Percentiles rank a stretch among this genome's conserved stretches.
Evolutionary conservation across 2,113 vertebrate genomes (phyloP).

Genomic region (Galemys pyrenaicus): DNA sequence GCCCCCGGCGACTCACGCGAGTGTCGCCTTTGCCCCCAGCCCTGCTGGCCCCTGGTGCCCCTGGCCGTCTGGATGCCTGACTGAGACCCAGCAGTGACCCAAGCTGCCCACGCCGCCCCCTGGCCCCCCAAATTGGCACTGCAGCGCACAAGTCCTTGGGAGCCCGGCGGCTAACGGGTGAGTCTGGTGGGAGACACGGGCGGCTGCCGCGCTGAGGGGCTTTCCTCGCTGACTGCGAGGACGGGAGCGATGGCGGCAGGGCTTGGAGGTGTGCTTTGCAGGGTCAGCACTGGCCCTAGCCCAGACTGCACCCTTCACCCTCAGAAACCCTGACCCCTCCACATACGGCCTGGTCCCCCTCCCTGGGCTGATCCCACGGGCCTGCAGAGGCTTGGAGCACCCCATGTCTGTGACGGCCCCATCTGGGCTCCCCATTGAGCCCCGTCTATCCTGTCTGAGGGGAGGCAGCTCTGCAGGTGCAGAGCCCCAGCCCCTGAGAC

Average conservation of each 20-base stretch:
- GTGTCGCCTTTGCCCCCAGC: background rate
- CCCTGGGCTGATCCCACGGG: background rate
- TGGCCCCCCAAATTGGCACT: background rate
- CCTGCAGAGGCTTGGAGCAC: background rate
- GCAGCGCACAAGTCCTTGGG: background rate
- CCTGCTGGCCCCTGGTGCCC: background rate
- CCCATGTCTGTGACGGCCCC: background rate
- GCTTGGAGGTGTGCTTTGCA: rapidly evolving
- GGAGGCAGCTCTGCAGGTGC: no score
- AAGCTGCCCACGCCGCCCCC: background rate
- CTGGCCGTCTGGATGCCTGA: conserved; percentile 62
- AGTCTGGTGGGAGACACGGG: conserved; percentile 38
- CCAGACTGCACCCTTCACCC: background rate
- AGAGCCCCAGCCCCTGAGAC: background rate
- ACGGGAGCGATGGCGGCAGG: background rate
- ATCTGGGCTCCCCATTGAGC: background rate
- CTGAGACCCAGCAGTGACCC: conserved; percentile 56
- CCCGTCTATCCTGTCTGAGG: background rate
- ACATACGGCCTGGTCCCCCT: background rate
- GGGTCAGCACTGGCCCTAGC: background rate
- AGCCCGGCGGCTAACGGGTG: conserved; percentile 70
- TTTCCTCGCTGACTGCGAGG: background rate
- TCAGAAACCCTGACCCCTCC: background rate
- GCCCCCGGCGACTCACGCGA: background rate
- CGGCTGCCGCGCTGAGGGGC: background rate